phyloP scores from a whole-genome alignment of 2,888 invertebrate genomes.

The Brachypalpus laphriformis region DNA sequence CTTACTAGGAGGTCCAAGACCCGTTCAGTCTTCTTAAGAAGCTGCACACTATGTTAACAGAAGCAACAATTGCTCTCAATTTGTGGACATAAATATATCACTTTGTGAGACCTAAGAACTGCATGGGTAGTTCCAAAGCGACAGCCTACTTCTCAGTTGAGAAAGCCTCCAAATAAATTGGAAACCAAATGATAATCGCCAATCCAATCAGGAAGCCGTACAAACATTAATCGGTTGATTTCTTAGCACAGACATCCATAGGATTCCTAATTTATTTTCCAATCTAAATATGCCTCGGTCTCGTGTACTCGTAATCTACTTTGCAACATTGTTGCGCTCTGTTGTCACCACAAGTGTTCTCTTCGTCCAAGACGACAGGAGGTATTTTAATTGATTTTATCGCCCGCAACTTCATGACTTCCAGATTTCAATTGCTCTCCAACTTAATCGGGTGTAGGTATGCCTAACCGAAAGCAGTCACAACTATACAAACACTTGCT shows the following conservation, averaged over 20 bases:
- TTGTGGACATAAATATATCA: too few species aligned
- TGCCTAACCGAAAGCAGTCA: neutral
- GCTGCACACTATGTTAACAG: too few species aligned
- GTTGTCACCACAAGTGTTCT: neutral
- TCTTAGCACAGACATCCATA: neutral
- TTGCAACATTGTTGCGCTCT: slow-evolving; percentile 50
- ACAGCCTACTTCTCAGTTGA: too few species aligned
- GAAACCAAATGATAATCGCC: neutral
- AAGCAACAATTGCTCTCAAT: too few species aligned
- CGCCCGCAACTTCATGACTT: slow-evolving; percentile 30
- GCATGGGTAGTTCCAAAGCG: too few species aligned
- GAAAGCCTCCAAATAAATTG: too few species aligned
- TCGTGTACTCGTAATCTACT: neutral
- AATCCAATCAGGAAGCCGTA: neutral
- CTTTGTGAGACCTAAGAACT: too few species aligned
- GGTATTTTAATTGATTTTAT: slow-evolving; percentile 56
- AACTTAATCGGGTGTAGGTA: neutral
- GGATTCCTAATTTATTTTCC: neutral
- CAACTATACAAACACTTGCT: neutral
- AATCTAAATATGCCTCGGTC: slow-evolving; percentile 7
- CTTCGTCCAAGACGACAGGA: neutral
- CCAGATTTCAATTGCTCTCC: slow-evolving; percentile 33
- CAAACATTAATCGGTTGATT: neutral
- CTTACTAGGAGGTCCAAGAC: too few species aligned
- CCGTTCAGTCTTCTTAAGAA: too few species aligned